These are phyloP conservation scores for Gallirallus australis DNA, from an alignment of 2,797 vertebrate genomes.

Conservation along the genomic window DNA sequence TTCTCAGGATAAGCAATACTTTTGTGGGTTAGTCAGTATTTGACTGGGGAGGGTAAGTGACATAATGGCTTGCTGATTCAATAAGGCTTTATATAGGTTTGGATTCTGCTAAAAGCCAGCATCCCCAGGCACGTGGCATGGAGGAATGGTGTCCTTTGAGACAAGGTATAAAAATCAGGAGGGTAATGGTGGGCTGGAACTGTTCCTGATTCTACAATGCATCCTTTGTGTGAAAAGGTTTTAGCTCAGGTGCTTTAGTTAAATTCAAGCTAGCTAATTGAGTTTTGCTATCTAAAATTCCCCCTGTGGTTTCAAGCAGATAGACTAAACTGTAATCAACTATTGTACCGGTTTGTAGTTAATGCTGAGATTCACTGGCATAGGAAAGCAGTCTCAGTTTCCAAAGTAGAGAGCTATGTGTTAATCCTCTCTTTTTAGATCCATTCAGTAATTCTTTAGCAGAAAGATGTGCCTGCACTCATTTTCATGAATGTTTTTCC, in stretches of 20 bases:
- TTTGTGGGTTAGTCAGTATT: background rate
- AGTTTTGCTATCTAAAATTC: conserved; percentile 33
- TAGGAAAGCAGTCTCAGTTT: background rate
- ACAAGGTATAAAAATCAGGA: background rate
- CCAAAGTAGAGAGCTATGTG: background rate
- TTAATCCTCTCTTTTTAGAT: conserved; percentile 23
- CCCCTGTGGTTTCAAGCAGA: conserved; percentile 9
- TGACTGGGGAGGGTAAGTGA: background rate
- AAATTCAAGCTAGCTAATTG: background rate
- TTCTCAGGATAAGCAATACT: background rate
- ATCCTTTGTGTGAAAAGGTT: background rate
- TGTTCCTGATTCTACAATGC: background rate
- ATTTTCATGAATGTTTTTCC: background rate
- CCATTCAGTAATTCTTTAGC: background rate
- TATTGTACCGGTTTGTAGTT: background rate
- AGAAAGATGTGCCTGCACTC: background rate
- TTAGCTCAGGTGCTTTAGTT: conserved; percentile 14
- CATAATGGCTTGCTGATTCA: background rate
- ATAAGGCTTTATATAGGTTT: background rate
- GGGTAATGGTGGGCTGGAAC: background rate
- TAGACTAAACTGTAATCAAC: background rate
- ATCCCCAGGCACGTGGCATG: rapidly evolving
- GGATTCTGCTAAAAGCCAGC: background rate
- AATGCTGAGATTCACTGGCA: background rate
- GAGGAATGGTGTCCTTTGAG: background rate